Percentiles rank a stretch among this genome's conserved stretches.
phyloP scores from a whole-genome alignment of 2,113 vertebrate species.

The Sakesphorus luctuosus region DNA sequence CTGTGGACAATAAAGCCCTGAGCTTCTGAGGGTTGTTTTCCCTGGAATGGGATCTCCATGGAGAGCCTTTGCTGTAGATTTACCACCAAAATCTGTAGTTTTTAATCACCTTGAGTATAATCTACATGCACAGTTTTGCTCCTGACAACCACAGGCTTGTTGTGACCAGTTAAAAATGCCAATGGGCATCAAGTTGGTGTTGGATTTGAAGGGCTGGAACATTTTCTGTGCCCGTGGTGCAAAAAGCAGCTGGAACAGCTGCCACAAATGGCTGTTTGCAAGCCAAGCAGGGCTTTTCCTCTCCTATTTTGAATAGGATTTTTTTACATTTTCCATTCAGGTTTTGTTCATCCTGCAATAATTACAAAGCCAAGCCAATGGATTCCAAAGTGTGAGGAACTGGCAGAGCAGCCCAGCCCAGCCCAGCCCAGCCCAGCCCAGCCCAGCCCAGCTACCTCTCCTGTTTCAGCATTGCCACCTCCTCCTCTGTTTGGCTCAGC shows the following conservation, averaged over 20 bases:
- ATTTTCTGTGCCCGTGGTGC: background rate
- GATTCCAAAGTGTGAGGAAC: background rate
- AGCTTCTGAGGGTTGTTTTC: background rate
- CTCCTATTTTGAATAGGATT: background rate
- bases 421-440: background rate
- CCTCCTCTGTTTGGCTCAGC: constrained; percentile 76
- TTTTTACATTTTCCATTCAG: background rate
- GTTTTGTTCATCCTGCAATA: background rate
- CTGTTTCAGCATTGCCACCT: constrained; percentile 75
- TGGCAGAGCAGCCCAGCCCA: background rate
- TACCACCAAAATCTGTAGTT: rapidly evolving
- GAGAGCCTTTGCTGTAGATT: background rate
- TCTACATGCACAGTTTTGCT: background rate
- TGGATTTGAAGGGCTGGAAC: background rate
- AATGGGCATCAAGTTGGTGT: background rate
- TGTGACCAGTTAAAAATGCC: background rate
- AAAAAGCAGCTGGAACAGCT: background rate
- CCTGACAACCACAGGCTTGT: background rate
- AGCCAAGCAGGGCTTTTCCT: background rate
- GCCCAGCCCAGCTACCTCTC: constrained; percentile 79
- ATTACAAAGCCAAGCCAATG: background rate
- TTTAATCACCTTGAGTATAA: background rate
- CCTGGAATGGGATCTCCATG: background rate
- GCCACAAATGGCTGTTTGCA: background rate
- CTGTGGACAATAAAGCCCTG: background rate